Base-by-base conservation (phyloP, 2,888 invertebrate species). In the Spicauda simplicius region DNA sequence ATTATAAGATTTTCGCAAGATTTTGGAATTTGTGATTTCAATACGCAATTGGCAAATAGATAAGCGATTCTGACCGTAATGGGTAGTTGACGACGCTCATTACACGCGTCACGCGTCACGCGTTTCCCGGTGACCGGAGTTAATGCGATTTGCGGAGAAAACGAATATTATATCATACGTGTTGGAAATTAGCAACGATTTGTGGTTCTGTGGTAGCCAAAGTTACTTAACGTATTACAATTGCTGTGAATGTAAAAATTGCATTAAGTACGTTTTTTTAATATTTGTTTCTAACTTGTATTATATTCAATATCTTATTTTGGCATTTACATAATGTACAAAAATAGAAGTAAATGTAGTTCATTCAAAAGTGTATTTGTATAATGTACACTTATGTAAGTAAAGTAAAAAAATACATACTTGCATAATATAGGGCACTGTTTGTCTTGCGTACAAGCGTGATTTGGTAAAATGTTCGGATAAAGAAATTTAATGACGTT, bases 81-180 rank as follows among this genome's bases (percentile, higher is more conserved):
- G 33, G 33, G 8, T 33, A 6, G 14, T 41, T 41, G 41, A 41
- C 14, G 14, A 41, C 14, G 41, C 41, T 41, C 41, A 14, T 41
- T 41, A 14, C 14, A 41, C 14, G 12, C 14, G 25, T 25, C 14
- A 41, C 14, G 12, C 14, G 25, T 25, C 14, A 41, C 41, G 41
- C 14, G 2, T 41, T 41, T 41, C 33, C 33, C 33, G 41, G 50
- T 10, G 16, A 50, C 16, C 50, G 50, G 11, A 50, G 41, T 12
- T 41, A 41, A 41, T 41, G 8, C 18, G 50, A 50, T 50, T 50
- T 18, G 50, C 50, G 50, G 58, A 58, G 58, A 58, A 58, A 58
- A 58, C 58, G 14, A 58, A 58, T 25, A 48, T 58, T 58, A 58
- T 58, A 16, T 58, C 58, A 58, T 45, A 58, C 25, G 20, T 58